These are phyloP conservation scores for Athrips mouffetella DNA, from an alignment of 2,888 invertebrate species.

Conservation along the genomic window DNA sequence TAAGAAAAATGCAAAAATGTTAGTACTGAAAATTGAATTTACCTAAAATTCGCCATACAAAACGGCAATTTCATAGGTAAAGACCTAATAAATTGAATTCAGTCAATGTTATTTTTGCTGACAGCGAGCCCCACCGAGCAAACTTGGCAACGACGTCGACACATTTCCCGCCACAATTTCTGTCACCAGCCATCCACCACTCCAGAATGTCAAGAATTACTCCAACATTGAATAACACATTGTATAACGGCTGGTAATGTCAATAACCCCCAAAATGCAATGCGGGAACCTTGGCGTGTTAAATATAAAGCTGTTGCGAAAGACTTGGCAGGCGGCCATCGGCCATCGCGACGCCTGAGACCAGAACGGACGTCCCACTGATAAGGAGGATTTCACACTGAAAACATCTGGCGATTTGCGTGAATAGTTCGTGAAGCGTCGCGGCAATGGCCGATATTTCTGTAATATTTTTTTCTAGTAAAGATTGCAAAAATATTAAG, in stretches of 20 bases:
- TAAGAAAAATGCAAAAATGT: no score
- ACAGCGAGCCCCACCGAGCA: constrained; percentile 36
- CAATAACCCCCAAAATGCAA: constrained; percentile 75
- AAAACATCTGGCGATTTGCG: constrained; percentile 16
- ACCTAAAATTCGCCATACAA: no score
- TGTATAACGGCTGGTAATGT: constrained; percentile 64
- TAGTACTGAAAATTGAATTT: no score
- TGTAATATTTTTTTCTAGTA: no score
- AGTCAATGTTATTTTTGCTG: constrained; percentile 9
- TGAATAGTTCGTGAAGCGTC: constrained; percentile 1
- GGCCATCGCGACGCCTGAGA: constrained; percentile 55
- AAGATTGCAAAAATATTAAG: no score
- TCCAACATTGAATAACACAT: constrained; percentile 51
- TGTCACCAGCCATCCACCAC: constrained; percentile 38
- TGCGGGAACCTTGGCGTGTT: constrained; percentile 65
- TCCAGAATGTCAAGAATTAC: constrained; percentile 43
- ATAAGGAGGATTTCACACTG: constrained; percentile 44
- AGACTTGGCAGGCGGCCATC: constrained; percentile 67
- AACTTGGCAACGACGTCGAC: constrained; percentile 56
- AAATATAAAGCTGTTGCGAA: constrained; percentile 69
- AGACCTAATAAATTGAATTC: constrained; percentile 2
- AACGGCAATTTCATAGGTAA: no score
- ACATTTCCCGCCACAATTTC: constrained; percentile 31
- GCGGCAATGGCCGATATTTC: no score
- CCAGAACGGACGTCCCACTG: constrained; percentile 46